Evolutionary conservation across 2,113 vertebrate species (phyloP), one percentile per base, ranked within the genome.

Genomic region (Istiophorus platypterus): DNA sequence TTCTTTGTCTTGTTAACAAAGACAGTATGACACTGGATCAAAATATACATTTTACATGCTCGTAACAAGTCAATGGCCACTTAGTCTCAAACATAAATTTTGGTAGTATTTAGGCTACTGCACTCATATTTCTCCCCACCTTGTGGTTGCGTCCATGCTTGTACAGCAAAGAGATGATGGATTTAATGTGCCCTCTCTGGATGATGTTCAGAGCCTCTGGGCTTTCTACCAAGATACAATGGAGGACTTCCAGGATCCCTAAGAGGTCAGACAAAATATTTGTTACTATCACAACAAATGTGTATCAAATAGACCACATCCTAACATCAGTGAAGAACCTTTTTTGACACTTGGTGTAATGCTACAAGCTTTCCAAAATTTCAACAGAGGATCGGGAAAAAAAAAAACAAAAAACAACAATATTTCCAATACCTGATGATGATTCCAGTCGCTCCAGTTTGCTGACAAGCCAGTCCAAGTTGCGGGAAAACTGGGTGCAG

Each of bases 111-210:
- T 54, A 14, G 0, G 11, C 11, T 56, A 57, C 29, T 29, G 27
- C 0, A n/a, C 2, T 57, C 1, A 11, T 68, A 22, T 51, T 57
- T 66, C 2, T 20, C 2, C 72, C 18, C 85, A 99, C 98, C 97
- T 99, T 99, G 91, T 97, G 96, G 92, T 99, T 99, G 54, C 98
- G 96, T 45, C 98, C 98, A 0, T 99, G 97, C 73, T 99, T 99
- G 92, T 99, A 98, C 90, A 99, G 89, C 79, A 99, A 81, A 81
- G 98, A 99, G 92, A 99, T 98, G 80, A 99, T 97, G 61, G 98
- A 98, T 90, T 96, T 98, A 83, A 99, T 99, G 87, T 99, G 98
- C 14, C 94, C 95, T 88, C 94, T 97, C 78, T 97, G 96, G 88
- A 99, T 99, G 86, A 98, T 85, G 90, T 98, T 97, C 94, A 99